Evolutionary conservation across 2,113 vertebrate genomes (phyloP).

Genomic region (Pungitius pungitius): DNA sequence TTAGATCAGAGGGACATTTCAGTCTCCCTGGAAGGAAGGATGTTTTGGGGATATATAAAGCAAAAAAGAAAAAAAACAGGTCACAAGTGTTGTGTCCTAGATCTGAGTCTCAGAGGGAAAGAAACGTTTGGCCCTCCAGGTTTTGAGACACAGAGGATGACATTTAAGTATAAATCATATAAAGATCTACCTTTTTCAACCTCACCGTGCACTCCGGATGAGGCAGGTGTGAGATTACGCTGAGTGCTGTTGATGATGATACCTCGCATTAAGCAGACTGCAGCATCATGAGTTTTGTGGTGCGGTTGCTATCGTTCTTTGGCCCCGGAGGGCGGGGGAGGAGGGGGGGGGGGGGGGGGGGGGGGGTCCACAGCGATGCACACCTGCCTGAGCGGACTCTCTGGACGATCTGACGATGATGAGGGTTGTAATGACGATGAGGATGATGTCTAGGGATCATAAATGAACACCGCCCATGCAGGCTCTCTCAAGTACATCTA

Average conservation of each 20-base stretch:
- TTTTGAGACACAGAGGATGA: neutral
- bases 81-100: conserved; percentile 47
- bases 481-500: neutral
- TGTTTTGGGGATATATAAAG: conserved; percentile 33
- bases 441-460: neutral
- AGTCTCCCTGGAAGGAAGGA: conserved; percentile 16
- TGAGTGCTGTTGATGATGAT: conserved; percentile 52
- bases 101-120: conserved; percentile 33
- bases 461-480: neutral
- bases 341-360: too few species aligned
- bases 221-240: conserved; percentile 67
- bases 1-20: conserved; percentile 37
- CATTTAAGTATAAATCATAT: conserved; percentile 31
- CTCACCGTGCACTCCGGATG: conserved; percentile 25
- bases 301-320: conserved; percentile 13
- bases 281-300: conserved; percentile 66
- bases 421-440: conserved; percentile 6
- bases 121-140: neutral
- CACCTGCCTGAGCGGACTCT: conserved; percentile 59
- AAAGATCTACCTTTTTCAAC: neutral
- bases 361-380: conserved; percentile 30
- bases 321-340: too few species aligned
- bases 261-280: conserved; percentile 68
- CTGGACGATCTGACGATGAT: conserved; percentile 2
- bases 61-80: conserved; percentile 37